Base-by-base conservation (phyloP, 2,797 vertebrate genomes). In the Leptatherina wallacei region DNA sequence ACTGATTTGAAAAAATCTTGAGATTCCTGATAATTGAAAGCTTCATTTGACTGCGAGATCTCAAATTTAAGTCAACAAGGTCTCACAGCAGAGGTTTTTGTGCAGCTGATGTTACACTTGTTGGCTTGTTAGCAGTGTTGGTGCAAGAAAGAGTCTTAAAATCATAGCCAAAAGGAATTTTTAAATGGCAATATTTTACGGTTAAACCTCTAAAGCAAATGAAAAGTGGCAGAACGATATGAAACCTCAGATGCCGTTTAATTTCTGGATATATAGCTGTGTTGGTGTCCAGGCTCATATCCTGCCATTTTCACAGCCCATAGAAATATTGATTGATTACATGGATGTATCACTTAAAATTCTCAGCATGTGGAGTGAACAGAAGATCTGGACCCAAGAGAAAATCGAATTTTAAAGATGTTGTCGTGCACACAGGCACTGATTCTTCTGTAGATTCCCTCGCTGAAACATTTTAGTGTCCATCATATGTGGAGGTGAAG, bases 1-100 rank as follows among this genome's bases (percentile, higher is more conserved):
- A 7, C 3, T 14, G 47, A 54, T 2, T n/a, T 29, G 1, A 0
- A 32, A 59, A 60, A 0, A 35, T 54, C 13, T 51, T 51, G 42
- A 59, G 65, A 63, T 69, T 65, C 24, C 18, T 11, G 30, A 64
- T 51, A 55, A 76, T 82, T 74, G 69, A 40, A 77, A 82, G 59
- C 76, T 69, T 40, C 29, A 11, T 16, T 60, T 69, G 51, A 70
- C 65, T 36, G 65, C 16, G 47, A 69, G n/a, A 49, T 65, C 42
- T 55, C 1, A 0, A 42, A 61, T 29, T 71, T 59, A 56, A 75
- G 57, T 69, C 64, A 61, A 57, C 42, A 70, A 69, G 65, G 36
- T 70, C 54, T 77, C 70, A 10, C 61, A 27, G 27, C 56, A 32
- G 32, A 69, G 22, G 52, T n/a, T 30, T 61, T 75, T 61, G 24